These are phyloP conservation scores for Mythimna pallens DNA, from an alignment of 2,888 invertebrate species.

Conservation along the genomic window DNA sequence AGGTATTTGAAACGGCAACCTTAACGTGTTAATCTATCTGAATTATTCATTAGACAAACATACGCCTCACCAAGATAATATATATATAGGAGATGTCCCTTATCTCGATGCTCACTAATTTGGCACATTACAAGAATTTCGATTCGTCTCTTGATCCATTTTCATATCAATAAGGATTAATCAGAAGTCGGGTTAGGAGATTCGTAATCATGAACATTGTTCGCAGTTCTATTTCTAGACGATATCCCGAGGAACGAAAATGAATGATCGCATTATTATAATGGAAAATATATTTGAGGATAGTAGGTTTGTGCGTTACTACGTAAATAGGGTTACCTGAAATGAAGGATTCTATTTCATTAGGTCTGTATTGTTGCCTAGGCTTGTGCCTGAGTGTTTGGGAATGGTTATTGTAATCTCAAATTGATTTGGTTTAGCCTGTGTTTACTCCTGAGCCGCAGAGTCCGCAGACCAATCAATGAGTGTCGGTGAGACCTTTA, in stretches of 20 bases:
- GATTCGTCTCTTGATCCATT: conserved; percentile 63
- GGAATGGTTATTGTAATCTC: conserved; percentile 58
- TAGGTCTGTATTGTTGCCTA: conserved; percentile 49
- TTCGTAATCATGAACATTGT: conserved; percentile 71
- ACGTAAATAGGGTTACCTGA: conserved; percentile 45
- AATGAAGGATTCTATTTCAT: conserved; percentile 47
- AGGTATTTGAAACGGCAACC: conserved; percentile 33
- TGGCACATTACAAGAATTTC: conserved; percentile 55
- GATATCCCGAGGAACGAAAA: conserved; percentile 50
- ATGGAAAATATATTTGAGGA: conserved; percentile 47
- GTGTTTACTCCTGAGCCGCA: conserved; percentile 49
- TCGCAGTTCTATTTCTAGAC: conserved; percentile 58
- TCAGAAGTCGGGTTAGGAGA: conserved; percentile 65
- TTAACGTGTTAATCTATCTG: conserved; percentile 31
- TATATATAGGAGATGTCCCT: conserved; percentile 37
- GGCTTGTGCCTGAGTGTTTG: conserved; percentile 24
- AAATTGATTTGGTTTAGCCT: conserved; percentile 56
- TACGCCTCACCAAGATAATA: conserved; percentile 38
- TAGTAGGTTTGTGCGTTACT: conserved; percentile 26
- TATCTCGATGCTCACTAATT: conserved; percentile 56
- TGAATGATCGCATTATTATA: conserved; percentile 51
- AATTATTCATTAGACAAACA: conserved; percentile 51
- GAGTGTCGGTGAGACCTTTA: conserved; percentile 49
- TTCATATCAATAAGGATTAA: conserved; percentile 76
- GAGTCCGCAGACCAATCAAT: conserved; percentile 62